Percentiles rank a stretch among this genome's conserved stretches.
Evolutionary conservation across 2,888 invertebrate species (phyloP).

Genomic region (Agonopterix heracliana): DNA sequence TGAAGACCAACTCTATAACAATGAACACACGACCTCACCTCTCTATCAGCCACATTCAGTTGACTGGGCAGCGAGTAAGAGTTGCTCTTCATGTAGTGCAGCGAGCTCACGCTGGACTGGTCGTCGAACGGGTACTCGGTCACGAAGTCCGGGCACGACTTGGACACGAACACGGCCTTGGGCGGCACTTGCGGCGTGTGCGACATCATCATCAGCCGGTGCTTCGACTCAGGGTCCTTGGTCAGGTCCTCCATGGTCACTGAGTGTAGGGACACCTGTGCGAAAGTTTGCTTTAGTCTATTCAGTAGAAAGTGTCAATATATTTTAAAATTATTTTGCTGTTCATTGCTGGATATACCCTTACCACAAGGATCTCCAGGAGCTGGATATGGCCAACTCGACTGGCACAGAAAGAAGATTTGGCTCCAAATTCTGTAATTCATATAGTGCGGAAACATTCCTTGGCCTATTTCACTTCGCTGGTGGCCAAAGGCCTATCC

Average conservation of each 20-base stretch:
- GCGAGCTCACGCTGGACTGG: conserved; percentile 19
- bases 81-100: conserved; percentile 14
- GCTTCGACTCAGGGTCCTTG: conserved; percentile 84
- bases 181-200: conserved; percentile 66
- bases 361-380: no score
- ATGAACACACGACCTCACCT: conserved; percentile 21
- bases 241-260: conserved; percentile 94
- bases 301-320: no score
- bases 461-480: no score
- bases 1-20: no score
- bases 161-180: conserved; percentile 79
- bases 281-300: background rate
- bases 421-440: no score
- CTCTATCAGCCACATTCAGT: conserved; percentile 33
- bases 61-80: conserved; percentile 44
- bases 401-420: no score
- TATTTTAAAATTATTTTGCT: no score
- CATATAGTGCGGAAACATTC: no score
- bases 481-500: no score
- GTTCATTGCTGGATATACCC: no score
- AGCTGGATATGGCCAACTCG: no score
- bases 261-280: conserved; percentile 85
- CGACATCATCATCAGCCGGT: conserved; percentile 90
- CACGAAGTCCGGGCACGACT: conserved; percentile 87
- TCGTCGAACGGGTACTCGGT: conserved; percentile 26